A percentile compares a stretch with the other conserved stretches of the same genome.
Conservation (phyloP, 2,888 invertebrate genomes). For the Ellobium chinense region DNA sequence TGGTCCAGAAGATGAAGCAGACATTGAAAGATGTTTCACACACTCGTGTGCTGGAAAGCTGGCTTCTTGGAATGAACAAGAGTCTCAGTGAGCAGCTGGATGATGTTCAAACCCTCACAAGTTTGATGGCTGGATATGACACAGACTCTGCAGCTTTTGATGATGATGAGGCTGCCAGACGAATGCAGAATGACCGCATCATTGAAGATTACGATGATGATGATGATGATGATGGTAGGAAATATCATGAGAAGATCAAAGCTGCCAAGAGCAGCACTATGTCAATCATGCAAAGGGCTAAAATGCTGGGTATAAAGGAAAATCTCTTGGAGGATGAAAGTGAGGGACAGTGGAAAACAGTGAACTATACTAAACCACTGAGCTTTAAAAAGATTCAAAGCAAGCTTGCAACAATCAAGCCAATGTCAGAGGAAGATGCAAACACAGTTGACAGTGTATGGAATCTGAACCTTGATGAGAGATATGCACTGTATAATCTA, state of each 20-base stretch:
- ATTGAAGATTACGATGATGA: slow-evolving; percentile 40
- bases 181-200: slow-evolving; percentile 20
- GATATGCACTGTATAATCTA: slow-evolving; percentile 51
- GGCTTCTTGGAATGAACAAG: not conserved
- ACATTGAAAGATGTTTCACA: too few relatives aligned
- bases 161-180: not conserved
- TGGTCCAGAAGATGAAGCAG: not conserved
- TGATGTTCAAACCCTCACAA: slow-evolving; percentile 2
- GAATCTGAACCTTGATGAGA: slow-evolving; percentile 29
- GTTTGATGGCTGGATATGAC: not conserved
- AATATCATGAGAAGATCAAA: not conserved
- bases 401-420: not conserved
- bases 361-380: slow-evolving; percentile 4
- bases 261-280: not conserved
- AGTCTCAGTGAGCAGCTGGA: not conserved
- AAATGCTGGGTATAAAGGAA: not conserved
- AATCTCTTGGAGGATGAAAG: not conserved
- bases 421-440: slow-evolving; percentile 61
- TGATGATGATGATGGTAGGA: slow-evolving; percentile 8
- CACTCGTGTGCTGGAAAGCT: too few relatives aligned
- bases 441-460: slow-evolving; percentile 59
- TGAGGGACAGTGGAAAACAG: not conserved
- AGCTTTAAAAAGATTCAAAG: not conserved
- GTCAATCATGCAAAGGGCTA: not conserved
- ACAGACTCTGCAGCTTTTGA: not conserved